Base-by-base conservation (phyloP, 2,113 vertebrate genomes). In the Triplophysa dalaica region DNA sequence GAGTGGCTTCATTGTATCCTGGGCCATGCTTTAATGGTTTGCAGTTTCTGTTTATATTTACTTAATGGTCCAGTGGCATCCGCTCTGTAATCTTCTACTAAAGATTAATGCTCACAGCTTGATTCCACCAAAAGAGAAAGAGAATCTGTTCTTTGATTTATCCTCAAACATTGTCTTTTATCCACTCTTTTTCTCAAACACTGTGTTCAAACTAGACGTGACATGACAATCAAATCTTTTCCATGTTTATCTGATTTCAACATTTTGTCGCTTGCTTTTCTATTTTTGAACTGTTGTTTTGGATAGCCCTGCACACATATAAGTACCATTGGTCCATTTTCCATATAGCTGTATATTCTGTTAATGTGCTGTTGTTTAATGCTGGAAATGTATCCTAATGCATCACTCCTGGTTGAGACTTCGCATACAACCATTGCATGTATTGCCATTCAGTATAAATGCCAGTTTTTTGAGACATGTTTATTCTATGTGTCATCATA, bases 21-120 rank as follows among this genome's bases (percentile, higher is more conserved):
- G 63, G 26, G 77, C 78, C 41, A 77, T 9, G 22, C 52, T 75
- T 76, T 70, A 83, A 70, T 79, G 67, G 77, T 81, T 60, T 62
- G 54, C 74, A 73, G 75, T 75, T 50, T 80, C 26, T 70, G 68
- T 85, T 83, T 83, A 69, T 78, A 82, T 82, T 82, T 83, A 85
- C 77, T 81, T 82, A 82, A 70, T 72, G 62, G 70, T 48, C 10
- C 16, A 60, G 29, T 21, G 56, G 26, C 26, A 6, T 64, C 50
- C 45, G n/a, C 50, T 77, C 21, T 19, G 78, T 81, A 85, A 84
- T 85, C 85, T 65, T 77, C 63, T 26, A 61, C 64, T 80, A 85
- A 79, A 76, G 84, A 82, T 86, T 85, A 83, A 56, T 60, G 54
- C 76, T 77, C 72, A 76, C 68, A 78, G 81, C 75, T 76, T 62